Base-by-base conservation (phyloP, 2,888 invertebrate genomes). In the Eurytoma californica region DNA sequence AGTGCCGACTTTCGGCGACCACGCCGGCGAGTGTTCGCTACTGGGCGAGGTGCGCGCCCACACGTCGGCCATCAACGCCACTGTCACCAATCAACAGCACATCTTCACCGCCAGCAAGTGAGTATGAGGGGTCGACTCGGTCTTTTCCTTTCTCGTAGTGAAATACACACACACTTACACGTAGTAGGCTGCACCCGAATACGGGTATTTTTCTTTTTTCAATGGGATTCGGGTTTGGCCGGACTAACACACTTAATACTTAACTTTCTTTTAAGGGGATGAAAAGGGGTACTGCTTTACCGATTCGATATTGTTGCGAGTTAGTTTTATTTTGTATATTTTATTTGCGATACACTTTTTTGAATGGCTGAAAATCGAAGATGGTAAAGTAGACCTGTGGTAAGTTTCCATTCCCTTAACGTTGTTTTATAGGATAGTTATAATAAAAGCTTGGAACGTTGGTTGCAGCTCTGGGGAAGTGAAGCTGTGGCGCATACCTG, bases 101-200 rank as follows among this genome's bases (percentile, higher is more conserved):
- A 92, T 96, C 80, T 96, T 96, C 90, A 96, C 96, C 51, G 96
- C 96, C 53, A 95, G 96, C 89, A 96, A 95, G 96, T 96, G 88
- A 92, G 94, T 93, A 80, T 63, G 53, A 39, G 39, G 39, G 39
- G 7, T 55, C 47, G n/a, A 3, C 18, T 30, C 28, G 30, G 49
- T 30, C 61, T 28, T 20, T 74, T n/a, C 18, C 49, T 72, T 74
- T 67, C 57, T 49, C 14, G 49, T 58, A 73, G 55, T 63, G 39
- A 47, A 49, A 28, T 66, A 39, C 24, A 61, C 18, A 24, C 49
- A 61, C 51, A 72, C 53, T 18, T 5, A 61, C 18, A 60, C n/a
- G 24, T 20, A 65, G 30, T 68, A 30, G 61, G 20, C 73, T 78
- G 47, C 65, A 66, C 51, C 63, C 69, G 72, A 79, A 72, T 47